Conservation (phyloP, 92 coral and sea anemone species). For the Porites divaricata region DNA sequence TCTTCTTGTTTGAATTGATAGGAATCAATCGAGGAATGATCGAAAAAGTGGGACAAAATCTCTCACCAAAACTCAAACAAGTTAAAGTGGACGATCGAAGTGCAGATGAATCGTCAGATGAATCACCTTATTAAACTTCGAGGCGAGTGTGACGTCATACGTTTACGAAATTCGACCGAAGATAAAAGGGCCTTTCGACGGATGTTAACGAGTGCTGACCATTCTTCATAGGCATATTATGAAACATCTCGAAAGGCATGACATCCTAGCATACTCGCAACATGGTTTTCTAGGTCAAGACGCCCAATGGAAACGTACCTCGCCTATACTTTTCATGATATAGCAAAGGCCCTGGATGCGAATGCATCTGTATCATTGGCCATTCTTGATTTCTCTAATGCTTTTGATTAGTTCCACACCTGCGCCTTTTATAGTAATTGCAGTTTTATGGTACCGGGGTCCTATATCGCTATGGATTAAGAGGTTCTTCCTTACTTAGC, state of each 20-base stretch:
- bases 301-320: background rate
- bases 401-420: background rate
- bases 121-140: too few species aligned
- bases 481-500: background rate
- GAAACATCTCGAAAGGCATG: slow-evolving; percentile 37
- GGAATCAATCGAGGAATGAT: too few species aligned
- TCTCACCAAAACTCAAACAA: too few species aligned
- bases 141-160: too few species aligned
- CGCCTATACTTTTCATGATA: background rate
- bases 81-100: too few species aligned
- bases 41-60: too few species aligned
- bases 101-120: too few species aligned
- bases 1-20: too few species aligned
- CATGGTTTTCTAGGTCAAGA: slow-evolving; percentile 35
- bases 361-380: background rate
- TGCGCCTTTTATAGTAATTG: background rate
- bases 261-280: slow-evolving; percentile 9
- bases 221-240: slow-evolving; percentile 20
- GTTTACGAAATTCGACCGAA: too few species aligned
- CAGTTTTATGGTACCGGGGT: slow-evolving; percentile 1
- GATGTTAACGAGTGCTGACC: too few species aligned
- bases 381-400: background rate
- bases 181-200: too few species aligned
- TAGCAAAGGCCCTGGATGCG: slow-evolving; percentile 9
- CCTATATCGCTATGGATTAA: background rate